Evolutionary conservation across 2,888 invertebrate genomes (phyloP).

Genomic region (Matsumyia berberina): DNA sequence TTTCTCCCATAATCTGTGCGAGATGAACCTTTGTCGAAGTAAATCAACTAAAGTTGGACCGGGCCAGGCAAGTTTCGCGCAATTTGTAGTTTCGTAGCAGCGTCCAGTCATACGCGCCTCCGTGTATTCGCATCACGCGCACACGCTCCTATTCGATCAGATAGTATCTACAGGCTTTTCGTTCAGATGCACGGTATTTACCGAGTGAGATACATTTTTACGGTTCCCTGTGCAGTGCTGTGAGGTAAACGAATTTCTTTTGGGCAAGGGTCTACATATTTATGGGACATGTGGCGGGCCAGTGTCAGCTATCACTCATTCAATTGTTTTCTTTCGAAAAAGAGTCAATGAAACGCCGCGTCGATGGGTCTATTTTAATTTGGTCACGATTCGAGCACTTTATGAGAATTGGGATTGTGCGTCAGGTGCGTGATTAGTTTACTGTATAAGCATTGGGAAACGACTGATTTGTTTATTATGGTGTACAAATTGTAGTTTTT

Average conservation of each 20-base stretch:
- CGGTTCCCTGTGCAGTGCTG: slow-evolving; percentile 8
- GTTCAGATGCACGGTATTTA: slow-evolving; percentile 29
- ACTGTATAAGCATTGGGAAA: slow-evolving; percentile 32
- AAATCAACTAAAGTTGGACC: slow-evolving; percentile 7
- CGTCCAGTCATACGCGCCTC: neutral
- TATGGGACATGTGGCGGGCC: slow-evolving; percentile 33
- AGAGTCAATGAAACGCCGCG: slow-evolving; percentile 33
- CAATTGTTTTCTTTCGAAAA: slow-evolving; percentile 23
- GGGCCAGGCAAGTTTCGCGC: slow-evolving; percentile 2
- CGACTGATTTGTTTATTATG: slow-evolving; percentile 36
- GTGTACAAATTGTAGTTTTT: slow-evolving; percentile 20
- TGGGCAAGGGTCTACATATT: slow-evolving; percentile 32
- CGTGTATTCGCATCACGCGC: slow-evolving; percentile 46
- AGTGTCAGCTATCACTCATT: slow-evolving; percentile 34
- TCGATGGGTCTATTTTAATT: slow-evolving; percentile 31
- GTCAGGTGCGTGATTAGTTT: slow-evolving; percentile 52
- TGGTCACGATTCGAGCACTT: slow-evolving; percentile 51
- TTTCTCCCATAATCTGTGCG: slow-evolving; percentile 53
- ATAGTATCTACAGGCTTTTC: slow-evolving; percentile 30
- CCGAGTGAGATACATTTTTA: slow-evolving; percentile 2
- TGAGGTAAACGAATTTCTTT: slow-evolving; percentile 47
- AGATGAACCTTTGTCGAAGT: slow-evolving; percentile 41
- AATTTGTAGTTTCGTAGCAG: neutral
- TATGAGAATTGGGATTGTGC: slow-evolving; percentile 56
- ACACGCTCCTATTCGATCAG: slow-evolving; percentile 27